Evolutionary conservation across 2,888 invertebrate genomes (phyloP).

Genomic region (Drosophila testacea): DNA sequence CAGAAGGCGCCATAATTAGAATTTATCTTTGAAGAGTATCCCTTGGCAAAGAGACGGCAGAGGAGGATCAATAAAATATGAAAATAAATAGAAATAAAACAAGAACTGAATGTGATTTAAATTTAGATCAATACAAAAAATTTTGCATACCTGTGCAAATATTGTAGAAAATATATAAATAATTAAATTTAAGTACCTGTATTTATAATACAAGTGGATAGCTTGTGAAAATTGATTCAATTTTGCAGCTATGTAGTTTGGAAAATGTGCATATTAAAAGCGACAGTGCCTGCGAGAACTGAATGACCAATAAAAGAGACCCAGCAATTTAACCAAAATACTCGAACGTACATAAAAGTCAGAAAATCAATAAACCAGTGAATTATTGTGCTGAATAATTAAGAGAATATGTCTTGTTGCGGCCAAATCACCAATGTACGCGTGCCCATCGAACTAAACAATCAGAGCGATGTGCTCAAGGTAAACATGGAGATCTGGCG

Average conservation of each 20-base stretch:
- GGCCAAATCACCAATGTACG: constrained; percentile 91
- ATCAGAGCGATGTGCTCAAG: constrained; percentile 92
- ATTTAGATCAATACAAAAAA: constrained; percentile 32
- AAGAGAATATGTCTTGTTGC: constrained; percentile 87
- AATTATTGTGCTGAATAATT: constrained; percentile 34
- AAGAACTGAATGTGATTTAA: constrained; percentile 9
- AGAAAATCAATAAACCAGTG: constrained; percentile 35
- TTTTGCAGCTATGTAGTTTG: constrained; percentile 42
- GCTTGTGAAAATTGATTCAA: constrained; percentile 25
- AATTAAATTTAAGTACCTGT: not conserved
- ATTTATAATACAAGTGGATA: not conserved
- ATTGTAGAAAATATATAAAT: not conserved
- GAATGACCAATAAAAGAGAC: constrained; percentile 48
- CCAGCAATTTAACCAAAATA: constrained; percentile 6
- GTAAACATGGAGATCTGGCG: constrained; percentile 85
- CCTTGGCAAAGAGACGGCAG: not conserved
- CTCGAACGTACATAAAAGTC: constrained; percentile 21
- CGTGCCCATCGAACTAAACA: constrained; percentile 91
- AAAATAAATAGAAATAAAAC: constrained; percentile 4
- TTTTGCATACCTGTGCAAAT: constrained; percentile 18
- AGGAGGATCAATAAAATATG: not conserved
- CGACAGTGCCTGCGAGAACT: constrained; percentile 46
- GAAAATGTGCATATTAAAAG: constrained; percentile 70
- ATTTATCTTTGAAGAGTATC: constrained; percentile 34
- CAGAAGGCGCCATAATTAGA: constrained; percentile 57